Evolutionary conservation across 2,113 vertebrate species (phyloP).

Genomic region (Actenoides hombroni): DNA sequence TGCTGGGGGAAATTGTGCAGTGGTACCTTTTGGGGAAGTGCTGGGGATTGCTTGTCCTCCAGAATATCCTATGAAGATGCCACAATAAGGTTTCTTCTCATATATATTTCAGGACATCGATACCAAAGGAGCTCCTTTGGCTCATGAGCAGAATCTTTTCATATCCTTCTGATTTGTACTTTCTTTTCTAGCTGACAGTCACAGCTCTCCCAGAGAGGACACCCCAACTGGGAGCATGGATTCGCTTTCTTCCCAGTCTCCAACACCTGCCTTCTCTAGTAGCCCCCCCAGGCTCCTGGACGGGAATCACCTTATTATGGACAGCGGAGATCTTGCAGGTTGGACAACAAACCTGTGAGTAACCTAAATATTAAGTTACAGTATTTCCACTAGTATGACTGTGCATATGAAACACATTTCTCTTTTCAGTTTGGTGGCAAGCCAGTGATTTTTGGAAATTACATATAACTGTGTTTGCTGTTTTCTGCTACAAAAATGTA

Average conservation of each 20-base stretch:
- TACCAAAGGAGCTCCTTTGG: not conserved
- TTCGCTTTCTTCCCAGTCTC: slow-evolving; percentile 92
- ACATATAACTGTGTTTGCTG: not conserved
- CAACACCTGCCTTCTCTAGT: slow-evolving; percentile 69
- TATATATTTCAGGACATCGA: not conserved
- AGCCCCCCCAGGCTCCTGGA: slow-evolving; percentile 72
- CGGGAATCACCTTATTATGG: slow-evolving; percentile 73
- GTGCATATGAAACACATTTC: not conserved
- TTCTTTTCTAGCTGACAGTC: slow-evolving; percentile 70
- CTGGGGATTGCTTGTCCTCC: not conserved
- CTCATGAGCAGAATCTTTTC: not conserved
- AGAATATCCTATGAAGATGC: not conserved
- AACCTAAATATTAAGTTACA: not conserved
- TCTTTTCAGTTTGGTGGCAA: not conserved
- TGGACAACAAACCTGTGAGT: slow-evolving; percentile 72
- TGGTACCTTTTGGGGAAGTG: not conserved
- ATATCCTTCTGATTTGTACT: not conserved
- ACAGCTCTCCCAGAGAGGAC: slow-evolving; percentile 78
- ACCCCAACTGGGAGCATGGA: slow-evolving; percentile 88
- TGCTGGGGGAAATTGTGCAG: not conserved
- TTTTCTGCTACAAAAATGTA: not conserved
- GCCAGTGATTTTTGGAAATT: not conserved
- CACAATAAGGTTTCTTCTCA: not conserved
- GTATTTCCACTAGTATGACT: not conserved
- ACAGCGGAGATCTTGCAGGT: slow-evolving; percentile 65